Percentiles rank a stretch among this genome's conserved stretches.
These are phyloP conservation scores for Neria commutata DNA, from an alignment of 2,888 invertebrate species.

Conservation along the genomic window DNA sequence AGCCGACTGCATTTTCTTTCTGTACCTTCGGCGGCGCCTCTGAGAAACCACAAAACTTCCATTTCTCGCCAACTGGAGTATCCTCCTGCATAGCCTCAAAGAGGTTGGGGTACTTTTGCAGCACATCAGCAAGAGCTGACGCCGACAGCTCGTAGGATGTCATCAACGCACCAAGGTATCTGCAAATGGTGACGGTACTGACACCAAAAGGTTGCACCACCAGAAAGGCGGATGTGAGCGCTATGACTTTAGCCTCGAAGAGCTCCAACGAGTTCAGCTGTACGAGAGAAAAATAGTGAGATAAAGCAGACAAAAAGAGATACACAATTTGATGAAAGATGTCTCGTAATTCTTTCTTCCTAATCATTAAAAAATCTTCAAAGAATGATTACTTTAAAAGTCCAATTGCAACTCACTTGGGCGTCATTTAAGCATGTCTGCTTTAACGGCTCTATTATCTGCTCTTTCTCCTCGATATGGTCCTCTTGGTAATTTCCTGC, in stretches of 20 bases:
- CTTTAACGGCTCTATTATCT: too few species aligned
- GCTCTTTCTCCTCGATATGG: too few species aligned
- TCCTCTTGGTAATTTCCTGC: too few species aligned
- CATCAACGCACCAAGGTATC: slow-evolving; percentile 78
- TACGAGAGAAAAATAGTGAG: slow-evolving; percentile 8
- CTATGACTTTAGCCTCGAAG: slow-evolving; percentile 77
- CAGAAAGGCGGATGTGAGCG: slow-evolving; percentile 86
- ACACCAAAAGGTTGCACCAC: slow-evolving; percentile 91
- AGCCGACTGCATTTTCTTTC: too few species aligned
- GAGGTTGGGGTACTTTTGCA: slow-evolving; percentile 78
- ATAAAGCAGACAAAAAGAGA: slow-evolving; percentile 6
- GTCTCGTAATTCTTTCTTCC: too few species aligned
- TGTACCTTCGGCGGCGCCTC: too few species aligned
- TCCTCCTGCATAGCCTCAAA: slow-evolving; percentile 69
- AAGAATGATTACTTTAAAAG: too few species aligned
- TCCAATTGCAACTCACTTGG: too few species aligned
- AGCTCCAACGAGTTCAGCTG: slow-evolving; percentile 33
- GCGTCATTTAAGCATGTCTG: too few species aligned
- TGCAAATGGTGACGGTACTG: slow-evolving; percentile 87
- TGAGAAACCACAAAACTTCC: slow-evolving; percentile 80
- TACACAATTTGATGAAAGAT: too few species aligned
- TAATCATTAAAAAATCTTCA: too few species aligned
- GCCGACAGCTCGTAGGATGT: slow-evolving; percentile 75
- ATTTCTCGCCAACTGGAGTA: slow-evolving; percentile 63
- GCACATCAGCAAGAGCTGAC: slow-evolving; percentile 76